Base-by-base conservation (phyloP, 2,797 vertebrate genomes). In the Naso thynnoides region DNA sequence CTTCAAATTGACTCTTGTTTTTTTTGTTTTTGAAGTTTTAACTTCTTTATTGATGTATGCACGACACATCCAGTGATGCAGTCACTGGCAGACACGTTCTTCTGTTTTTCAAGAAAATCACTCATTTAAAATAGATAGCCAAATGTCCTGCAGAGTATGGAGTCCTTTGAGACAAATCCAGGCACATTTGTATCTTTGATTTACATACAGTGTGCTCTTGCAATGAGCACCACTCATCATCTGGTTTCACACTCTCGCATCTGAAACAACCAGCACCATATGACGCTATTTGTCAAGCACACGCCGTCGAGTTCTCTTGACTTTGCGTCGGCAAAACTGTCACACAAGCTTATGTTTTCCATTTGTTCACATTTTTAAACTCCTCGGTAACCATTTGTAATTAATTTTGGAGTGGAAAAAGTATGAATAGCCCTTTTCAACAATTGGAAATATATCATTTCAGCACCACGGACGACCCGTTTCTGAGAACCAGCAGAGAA, bases 291-390 rank as follows among this genome's bases (percentile, higher is more conserved):
- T 85, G 72, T 85, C 86, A 84, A 76, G 42, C 69, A 70, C 65
- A 70, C 77, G 54, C 49, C 76, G 56, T 72, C 76, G 48, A 73
- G 49, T n/a, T 49, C 42, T 74, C 71, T 63, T 63, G 62, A 76
- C 67, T 73, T 53, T 67, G 59, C 39, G 44, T 53, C 38, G 44
- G 76, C 74, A 63, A 21, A 61, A 16, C 47, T 80, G 84, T 86
- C 86, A 78, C 44, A 75, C 52, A 70, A 64, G 55, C 55, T 76
- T 65, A 63, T 85, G 77, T 82, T 89, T 87, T 75, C 60, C 58
- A 84, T 87, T 88, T 80, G 33, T 63, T 73, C 64, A 55, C 76
- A 86, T 85, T 91, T 83, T 78, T 67, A 65, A 82, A 70, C 53
- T 31, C 3, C 52, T 80, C 67, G 54, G 82, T 84, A 85, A 87